Evolutionary conservation across 2,113 vertebrate genomes (phyloP).

Genomic region (Dissostichus mawsoni): DNA sequence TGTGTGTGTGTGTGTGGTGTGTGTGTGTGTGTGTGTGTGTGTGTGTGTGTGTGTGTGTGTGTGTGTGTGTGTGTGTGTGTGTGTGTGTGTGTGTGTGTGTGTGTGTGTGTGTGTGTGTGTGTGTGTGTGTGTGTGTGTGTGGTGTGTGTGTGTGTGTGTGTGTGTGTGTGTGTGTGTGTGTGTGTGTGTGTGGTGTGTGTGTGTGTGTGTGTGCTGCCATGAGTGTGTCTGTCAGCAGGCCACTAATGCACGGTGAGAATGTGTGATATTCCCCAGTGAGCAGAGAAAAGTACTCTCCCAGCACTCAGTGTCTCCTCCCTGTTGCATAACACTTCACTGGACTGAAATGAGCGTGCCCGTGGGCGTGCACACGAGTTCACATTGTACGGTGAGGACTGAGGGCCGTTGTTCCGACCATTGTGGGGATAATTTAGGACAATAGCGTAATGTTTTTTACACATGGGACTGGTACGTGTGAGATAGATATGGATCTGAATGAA

Average conservation of each 20-base stretch:
- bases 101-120: slow-evolving; percentile 1
- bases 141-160: slow-evolving; percentile 12
- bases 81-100: slow-evolving; percentile 8
- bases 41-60: neutral
- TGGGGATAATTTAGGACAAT: slow-evolving; percentile 45
- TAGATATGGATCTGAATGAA: slow-evolving; percentile 6
- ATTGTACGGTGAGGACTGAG: slow-evolving; percentile 54
- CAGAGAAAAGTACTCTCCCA: slow-evolving; percentile 62
- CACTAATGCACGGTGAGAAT: slow-evolving; percentile 62
- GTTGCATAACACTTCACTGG: slow-evolving; percentile 64
- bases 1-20: neutral
- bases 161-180: neutral
- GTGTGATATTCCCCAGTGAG: slow-evolving; percentile 71
- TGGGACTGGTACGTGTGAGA: slow-evolving; percentile 10
- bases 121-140: neutral
- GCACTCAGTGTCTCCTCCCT: slow-evolving; percentile 51
- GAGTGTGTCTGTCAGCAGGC: slow-evolving; percentile 49
- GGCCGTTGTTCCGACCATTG: slow-evolving; percentile 61
- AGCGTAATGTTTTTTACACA: slow-evolving; percentile 37
- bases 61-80: neutral
- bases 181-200: slow-evolving; percentile 15
- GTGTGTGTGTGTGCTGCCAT: neutral
- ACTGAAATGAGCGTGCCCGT: slow-evolving; percentile 18
- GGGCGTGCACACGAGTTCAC: slow-evolving; percentile 19
- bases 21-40: slow-evolving; percentile 26